A percentile compares a stretch with the other conserved stretches of the same genome.
These are phyloP conservation scores for Eremobia ochroleuca DNA, from an alignment of 2,888 invertebrate genomes.

Conservation along the genomic window DNA sequence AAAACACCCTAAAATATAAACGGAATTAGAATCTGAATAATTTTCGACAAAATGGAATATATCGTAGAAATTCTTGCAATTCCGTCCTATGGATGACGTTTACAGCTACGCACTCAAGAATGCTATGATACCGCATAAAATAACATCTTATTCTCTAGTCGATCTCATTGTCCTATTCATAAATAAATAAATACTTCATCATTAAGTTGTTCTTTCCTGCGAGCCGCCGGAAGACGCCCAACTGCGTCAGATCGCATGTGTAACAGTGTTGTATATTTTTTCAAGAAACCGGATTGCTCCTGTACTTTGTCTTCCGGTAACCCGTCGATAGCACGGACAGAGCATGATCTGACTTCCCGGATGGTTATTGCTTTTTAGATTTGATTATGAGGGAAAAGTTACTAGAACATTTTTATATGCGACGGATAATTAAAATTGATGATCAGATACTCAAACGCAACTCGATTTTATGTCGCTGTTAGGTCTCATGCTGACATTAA, in stretches of 20 bases:
- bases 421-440: not conserved
- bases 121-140: slow-evolving; percentile 23
- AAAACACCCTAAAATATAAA: not conserved
- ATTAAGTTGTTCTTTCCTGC: slow-evolving; percentile 7
- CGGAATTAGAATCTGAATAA: not conserved
- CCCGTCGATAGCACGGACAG: not conserved
- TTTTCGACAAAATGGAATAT: not conserved
- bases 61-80: not conserved
- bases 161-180: slow-evolving; percentile 32
- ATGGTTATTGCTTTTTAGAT: not conserved
- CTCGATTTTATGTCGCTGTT: not conserved
- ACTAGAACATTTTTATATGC: not conserved
- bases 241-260: slow-evolving; percentile 39
- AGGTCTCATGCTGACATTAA: not conserved
- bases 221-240: slow-evolving; percentile 45
- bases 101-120: slow-evolving; percentile 31
- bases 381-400: not conserved
- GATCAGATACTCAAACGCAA: not conserved
- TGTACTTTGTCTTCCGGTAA: slow-evolving; percentile 33
- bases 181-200: slow-evolving; percentile 27
- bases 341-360: slow-evolving; percentile 4
- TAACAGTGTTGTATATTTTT: slow-evolving; percentile 44
- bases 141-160: slow-evolving; percentile 31
- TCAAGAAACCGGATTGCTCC: slow-evolving; percentile 28
- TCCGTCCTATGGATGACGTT: slow-evolving; percentile 20